Base-by-base conservation (phyloP, 2,888 invertebrate genomes). In the Griposia aprilina region DNA sequence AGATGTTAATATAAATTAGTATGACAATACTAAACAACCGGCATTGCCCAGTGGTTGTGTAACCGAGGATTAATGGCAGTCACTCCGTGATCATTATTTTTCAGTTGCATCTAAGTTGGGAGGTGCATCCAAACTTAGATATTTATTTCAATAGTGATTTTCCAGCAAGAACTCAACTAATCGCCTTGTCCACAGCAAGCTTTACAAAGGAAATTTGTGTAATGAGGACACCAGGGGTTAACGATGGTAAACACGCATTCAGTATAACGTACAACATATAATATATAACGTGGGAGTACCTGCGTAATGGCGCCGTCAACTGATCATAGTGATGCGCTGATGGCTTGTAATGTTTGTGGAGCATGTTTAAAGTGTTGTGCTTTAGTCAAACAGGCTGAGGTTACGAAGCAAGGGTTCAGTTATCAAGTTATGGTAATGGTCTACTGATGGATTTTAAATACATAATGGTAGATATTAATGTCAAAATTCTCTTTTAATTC, bases 191-290 rank as follows among this genome's bases (percentile, higher is more conserved):
- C 57, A 73, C 52, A 76, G 75, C 30, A 20, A 65, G 59, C 75
- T 41, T 62, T 59, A 66, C 26, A 50, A 48, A 74, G 77, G 50
- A 70, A 74, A 87, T 83, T 88, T 81, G 78, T 83, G 78, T 79
- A 86, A 87, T 86, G 79, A 78, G 81, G 75, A 76, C 63, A n/a
- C 71, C 13, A 17, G 17, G 75, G 63, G 79, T 77, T 82, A 87
- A 78, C 74, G 75, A 83, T 60, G 73, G 86, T 78, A 83, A 78
- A 84, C 83, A 82, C 75, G 36, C 74, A 26, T 85, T 82, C 48
- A 72, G 62, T 84, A 75, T 36, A 76, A 48, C 69, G 63, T 45
- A 45, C 10, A 45, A 45, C 8, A 45, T 84, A 75, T 36, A 73
- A 48, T 36, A 60, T 75, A 60, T 26, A 70, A 72, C 30, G 50